These are phyloP conservation scores for Brachionus rubens DNA, from an alignment of 1,140 invertebrate genomes.

Conservation along the genomic window DNA sequence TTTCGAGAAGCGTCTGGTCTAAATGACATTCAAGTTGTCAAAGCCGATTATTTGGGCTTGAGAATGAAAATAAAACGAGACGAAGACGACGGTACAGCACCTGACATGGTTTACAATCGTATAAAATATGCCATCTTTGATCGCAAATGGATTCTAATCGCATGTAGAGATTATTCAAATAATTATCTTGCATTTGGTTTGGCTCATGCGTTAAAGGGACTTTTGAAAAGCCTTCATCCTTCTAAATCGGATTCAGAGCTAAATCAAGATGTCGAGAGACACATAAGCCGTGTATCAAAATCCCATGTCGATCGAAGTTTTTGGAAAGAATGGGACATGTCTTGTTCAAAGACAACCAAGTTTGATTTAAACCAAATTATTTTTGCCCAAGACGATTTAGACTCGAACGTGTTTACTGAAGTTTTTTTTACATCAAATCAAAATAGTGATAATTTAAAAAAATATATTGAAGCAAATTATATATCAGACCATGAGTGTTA, in stretches of 20 bases:
- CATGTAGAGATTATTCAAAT: neutral
- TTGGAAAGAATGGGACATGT: constrained; percentile 2
- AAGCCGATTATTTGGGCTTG: constrained; percentile 13
- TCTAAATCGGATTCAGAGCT: neutral
- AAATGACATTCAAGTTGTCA: neutral
- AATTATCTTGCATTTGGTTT: neutral
- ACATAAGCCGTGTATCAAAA: neutral
- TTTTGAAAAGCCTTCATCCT: neutral
- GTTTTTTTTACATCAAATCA: neutral
- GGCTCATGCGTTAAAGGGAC: neutral
- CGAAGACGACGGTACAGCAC: neutral
- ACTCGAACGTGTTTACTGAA: neutral
- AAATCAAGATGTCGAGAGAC: neutral
- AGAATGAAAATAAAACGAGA: neutral
- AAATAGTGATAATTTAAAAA: neutral
- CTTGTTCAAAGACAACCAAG: neutral
- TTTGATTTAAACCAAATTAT: constrained; percentile 18
- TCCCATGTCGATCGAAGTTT: neutral
- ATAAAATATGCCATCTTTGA: constrained; percentile 20
- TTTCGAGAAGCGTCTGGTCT: neutral
- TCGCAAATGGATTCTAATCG: neutral
- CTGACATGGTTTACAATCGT: neutral
- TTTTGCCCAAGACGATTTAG: constrained; percentile 19
- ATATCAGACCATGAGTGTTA: constrained; percentile 10
- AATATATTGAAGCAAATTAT: neutral